phyloP scores from a whole-genome alignment of 2,888 invertebrate genomes.

The Lymantria dispar region DNA sequence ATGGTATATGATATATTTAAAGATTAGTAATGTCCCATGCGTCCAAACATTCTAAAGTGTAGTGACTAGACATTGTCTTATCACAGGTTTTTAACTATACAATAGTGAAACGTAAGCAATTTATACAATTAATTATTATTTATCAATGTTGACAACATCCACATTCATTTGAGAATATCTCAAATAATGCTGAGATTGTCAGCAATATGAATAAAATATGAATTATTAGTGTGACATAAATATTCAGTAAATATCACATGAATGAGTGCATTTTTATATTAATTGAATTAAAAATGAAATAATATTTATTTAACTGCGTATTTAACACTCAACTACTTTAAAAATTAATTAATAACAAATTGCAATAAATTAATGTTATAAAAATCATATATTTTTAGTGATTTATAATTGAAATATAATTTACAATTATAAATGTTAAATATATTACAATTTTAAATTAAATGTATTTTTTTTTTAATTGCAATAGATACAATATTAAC shows the following conservation, averaged over 20 bases:
- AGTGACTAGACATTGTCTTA: slow-evolving; percentile 47
- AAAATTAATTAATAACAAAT: too few species aligned
- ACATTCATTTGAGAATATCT: background rate
- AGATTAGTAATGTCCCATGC: slow-evolving; percentile 28
- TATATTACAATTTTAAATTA: too few species aligned
- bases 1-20: too few species aligned
- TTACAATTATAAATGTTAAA: too few species aligned
- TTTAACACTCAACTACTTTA: background rate
- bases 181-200: slow-evolving; percentile 1
- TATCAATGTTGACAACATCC: slow-evolving; percentile 4
- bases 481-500: too few species aligned
- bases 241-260: slow-evolving; percentile 69
- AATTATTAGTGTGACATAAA: slow-evolving; percentile 43
- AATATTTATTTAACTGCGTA: slow-evolving; percentile 15
- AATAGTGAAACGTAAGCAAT: slow-evolving; percentile 41
- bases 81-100: slow-evolving; percentile 55
- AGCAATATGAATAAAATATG: slow-evolving; percentile 33
- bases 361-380: too few species aligned
- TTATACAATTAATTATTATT: slow-evolving; percentile 18
- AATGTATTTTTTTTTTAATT: too few species aligned
- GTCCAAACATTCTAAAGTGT: slow-evolving; percentile 4
- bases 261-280: slow-evolving; percentile 66
- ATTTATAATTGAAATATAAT: too few species aligned
- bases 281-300: slow-evolving; percentile 40
- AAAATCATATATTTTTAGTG: too few species aligned